Base-by-base conservation (phyloP, 23 tunicate genomes). In the Diplosoma virens region DNA sequence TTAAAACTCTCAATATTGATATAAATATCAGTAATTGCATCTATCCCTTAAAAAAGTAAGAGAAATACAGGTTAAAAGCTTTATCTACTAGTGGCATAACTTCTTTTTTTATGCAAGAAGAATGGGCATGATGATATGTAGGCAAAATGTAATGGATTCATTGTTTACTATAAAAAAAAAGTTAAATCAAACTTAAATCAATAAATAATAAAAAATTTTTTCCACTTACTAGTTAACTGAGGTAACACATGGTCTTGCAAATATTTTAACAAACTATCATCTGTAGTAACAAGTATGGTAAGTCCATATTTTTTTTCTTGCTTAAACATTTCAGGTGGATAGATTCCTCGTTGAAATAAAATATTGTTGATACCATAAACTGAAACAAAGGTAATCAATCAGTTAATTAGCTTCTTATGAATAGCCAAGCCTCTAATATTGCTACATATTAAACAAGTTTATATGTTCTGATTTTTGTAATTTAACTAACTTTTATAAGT, bases 311-410 rank as follows among this genome's bases (percentile, higher is more conserved):
- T 92, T 60, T 92, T 92, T 58, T 92, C 97, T 63, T 82, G 85
- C 35, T 75, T 85, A 48, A 92, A 92, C 92, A 85, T 92, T 61
- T 92, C 97, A 32, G 87, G 82, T 16, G 97, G 97, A 37, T 92
- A 92, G 27, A 92, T 59, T 3, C 97, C 97, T 63, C 97, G 87
- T 69, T 92, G 97, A 66, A 86, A 92, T 47, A 92, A 60, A 33
- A 92, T 92, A 68, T 74, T 92, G 87, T 92, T 92, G 46, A 92
- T 92, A 67, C 97, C 97, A 85, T 92, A 92, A 74, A 80, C 86
- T 81, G 47, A 16, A 75, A 45, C 17, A 11, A 46, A 11, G 14
- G 14, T 46, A 46, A 17, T 46, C 14, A 46, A 46, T 11, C 14
- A 46, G 14, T 11, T 46, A 46, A 46, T 46, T 46, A 46, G 17